phyloP scores from a whole-genome alignment of 2,797 vertebrate species.

The Clangula hyemalis region DNA sequence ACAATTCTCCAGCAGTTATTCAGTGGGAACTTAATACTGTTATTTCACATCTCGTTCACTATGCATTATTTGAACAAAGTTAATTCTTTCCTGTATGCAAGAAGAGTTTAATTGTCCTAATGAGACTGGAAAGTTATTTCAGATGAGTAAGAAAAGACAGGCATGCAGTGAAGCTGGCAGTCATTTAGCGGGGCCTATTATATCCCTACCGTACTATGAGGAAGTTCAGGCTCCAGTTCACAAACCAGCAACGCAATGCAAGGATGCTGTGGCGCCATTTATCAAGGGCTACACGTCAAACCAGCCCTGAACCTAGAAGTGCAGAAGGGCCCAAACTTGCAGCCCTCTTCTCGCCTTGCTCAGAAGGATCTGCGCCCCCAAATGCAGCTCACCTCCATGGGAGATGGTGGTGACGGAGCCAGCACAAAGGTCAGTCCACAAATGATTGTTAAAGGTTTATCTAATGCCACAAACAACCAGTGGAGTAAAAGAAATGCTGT shows the following conservation, averaged over 20 bases:
- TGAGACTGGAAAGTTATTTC: not conserved
- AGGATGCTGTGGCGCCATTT: not conserved
- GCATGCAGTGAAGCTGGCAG: not conserved
- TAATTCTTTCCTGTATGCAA: not conserved
- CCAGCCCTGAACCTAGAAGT: not conserved
- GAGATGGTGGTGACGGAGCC: not conserved
- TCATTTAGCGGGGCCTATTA: not conserved
- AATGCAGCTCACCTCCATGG: not conserved
- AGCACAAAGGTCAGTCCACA: not conserved
- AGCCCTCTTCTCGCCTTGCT: not conserved
- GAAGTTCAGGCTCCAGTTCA: not conserved
- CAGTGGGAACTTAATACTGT: not conserved
- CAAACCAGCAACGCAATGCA: not conserved
- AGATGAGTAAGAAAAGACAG: not conserved
- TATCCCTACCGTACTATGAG: not conserved
- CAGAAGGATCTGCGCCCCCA: not conserved
- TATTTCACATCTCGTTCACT: not conserved
- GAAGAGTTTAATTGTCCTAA: not conserved
- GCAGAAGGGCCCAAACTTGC: not conserved
- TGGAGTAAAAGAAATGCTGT: not conserved
- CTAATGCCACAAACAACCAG: not conserved
- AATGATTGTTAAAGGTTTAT: not conserved
- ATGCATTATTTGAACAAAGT: not conserved
- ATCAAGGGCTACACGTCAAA: not conserved
- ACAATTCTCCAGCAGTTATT: not conserved